Evolutionary conservation across 2,113 vertebrate species (phyloP), one percentile per base, ranked within the genome.

Genomic region (Phylloscopus trochiloides): DNA sequence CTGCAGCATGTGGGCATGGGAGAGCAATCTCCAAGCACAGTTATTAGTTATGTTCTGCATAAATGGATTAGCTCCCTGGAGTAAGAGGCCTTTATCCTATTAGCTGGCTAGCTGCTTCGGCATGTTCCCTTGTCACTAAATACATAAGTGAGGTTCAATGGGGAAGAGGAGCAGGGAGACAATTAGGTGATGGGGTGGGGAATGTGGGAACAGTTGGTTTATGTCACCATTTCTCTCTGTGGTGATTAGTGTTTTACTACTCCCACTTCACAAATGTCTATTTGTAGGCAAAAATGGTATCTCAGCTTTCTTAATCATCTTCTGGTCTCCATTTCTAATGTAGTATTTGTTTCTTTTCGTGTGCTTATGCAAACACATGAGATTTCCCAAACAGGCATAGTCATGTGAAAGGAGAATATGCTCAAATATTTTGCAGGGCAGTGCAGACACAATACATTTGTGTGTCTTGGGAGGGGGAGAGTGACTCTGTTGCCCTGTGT

Each of bases 41-140:
- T 42, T n/a, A 32, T 88, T 95, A 70, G 84, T 90, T 77, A 50
- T 8, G 28, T 61, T 63, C 62, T 89, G 9, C 40, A 32, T 85
- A 88, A 95, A 73, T 91, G 43, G 59, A 77, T 90, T 83, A 80
- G 55, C 61, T 92, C 59, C 38, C 43, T 85, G 58, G 58, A 91
- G 51, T 54, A 70, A 89, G 76, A 95, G 47, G n/a, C 47, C 28
- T 82, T 96, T 87, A 73, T 85, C 83, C 32, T 82, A 3, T 71
- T 92, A 95, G 52, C 61, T 74, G 74, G 9, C 77, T 71, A 90
- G 57, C 72, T 59, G 47, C 70, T 96, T 76, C 31, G 70, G 58
- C 43, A 10, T 71, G 65, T 80, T 74, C 12, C 32, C 40, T 48
- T 62, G 52, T 80, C 68, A 42, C 71, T 58, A 13, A 13, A 45